Conservation (phyloP, 2,888 invertebrate genomes). For the Andrena flavipes region DNA sequence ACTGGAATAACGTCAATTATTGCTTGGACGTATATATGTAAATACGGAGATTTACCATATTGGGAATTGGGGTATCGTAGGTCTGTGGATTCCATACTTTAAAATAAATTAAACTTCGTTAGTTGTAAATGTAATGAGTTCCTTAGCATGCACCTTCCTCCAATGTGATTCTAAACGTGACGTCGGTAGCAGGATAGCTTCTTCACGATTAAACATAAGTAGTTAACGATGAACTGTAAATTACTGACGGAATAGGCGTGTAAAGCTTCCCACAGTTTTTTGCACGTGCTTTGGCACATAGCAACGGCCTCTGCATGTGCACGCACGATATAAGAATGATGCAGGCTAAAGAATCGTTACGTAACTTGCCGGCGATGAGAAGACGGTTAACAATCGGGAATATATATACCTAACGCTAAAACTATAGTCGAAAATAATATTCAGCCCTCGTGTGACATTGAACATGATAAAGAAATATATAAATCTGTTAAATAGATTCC, state of each 20-base stretch:
- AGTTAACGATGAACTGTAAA: neutral
- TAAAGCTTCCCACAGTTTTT: neutral
- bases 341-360: constrained; percentile 38
- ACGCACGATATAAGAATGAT: constrained; percentile 20
- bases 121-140: neutral
- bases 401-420: neutral
- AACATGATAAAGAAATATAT: neutral
- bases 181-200: neutral
- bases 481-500: neutral
- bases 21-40: neutral
- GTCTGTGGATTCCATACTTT: neutral
- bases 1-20: neutral
- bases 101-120: neutral
- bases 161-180: neutral
- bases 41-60: neutral
- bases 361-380: constrained; percentile 29
- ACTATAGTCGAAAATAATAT: neutral
- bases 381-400: neutral
- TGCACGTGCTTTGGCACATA: constrained; percentile 14
- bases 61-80: neutral
- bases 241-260: neutral
- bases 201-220: neutral
- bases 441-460: neutral
- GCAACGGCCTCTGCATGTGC: constrained; percentile 36
- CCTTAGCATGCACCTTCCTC: neutral